Percentiles rank a stretch among this genome's conserved stretches.
Evolutionary conservation across 2,113 vertebrate genomes (phyloP).

Genomic region (Gallinago undulata): DNA sequence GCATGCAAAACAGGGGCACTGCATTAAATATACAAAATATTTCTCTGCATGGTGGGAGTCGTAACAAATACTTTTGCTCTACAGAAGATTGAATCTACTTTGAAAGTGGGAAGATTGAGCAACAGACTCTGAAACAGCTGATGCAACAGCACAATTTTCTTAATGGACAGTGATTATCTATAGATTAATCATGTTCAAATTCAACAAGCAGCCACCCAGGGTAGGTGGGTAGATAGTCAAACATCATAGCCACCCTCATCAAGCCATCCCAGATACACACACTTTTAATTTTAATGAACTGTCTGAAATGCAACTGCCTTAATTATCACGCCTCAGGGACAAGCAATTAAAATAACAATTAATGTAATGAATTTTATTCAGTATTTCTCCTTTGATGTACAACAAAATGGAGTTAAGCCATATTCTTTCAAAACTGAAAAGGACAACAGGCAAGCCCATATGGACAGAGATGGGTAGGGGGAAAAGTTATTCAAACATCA

Average conservation of each 20-base stretch:
- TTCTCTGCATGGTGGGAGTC: not conserved
- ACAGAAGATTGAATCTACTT: rapidly evolving
- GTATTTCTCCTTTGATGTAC: not conserved
- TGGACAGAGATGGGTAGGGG: not conserved
- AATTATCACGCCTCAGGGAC: not conserved
- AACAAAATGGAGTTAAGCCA: not conserved
- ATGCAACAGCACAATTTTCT: not conserved
- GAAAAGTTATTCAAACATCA: not conserved
- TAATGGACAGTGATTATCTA: not conserved
- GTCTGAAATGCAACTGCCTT: not conserved
- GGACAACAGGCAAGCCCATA: not conserved
- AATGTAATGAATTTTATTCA: not conserved
- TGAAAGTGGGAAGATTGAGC: not conserved
- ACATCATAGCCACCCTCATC: not conserved
- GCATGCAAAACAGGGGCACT: not conserved
- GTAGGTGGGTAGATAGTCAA: not conserved
- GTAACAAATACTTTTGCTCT: not conserved
- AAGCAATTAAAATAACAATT: not conserved
- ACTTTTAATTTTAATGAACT: not conserved
- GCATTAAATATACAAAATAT: not conserved
- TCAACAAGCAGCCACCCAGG: not conserved
- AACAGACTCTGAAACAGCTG: not conserved
- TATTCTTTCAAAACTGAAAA: not conserved
- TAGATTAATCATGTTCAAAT: not conserved
- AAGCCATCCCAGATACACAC: not conserved